Evolutionary conservation across 2,888 invertebrate genomes (phyloP).

Genomic region (Choreutis nemorana): DNA sequence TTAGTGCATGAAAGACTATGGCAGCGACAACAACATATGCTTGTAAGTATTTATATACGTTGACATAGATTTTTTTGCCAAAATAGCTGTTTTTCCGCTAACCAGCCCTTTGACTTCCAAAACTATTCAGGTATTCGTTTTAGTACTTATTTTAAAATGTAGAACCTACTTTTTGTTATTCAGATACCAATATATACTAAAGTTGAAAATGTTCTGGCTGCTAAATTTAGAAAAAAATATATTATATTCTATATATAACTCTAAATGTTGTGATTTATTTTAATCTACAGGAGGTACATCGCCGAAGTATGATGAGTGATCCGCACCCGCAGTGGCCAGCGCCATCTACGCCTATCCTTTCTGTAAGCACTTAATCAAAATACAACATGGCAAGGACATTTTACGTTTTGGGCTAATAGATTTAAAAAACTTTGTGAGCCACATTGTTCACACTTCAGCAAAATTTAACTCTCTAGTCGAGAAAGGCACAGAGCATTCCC

Average conservation of each 20-base stretch:
- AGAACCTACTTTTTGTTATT: too few relatives aligned
- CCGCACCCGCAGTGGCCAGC: conserved; percentile 20
- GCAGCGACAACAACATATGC: conserved; percentile 76
- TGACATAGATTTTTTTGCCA: background rate
- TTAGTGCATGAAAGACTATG: conserved; percentile 78
- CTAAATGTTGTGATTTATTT: background rate
- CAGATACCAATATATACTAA: too few relatives aligned
- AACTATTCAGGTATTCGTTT: too few relatives aligned
- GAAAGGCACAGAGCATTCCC: too few relatives aligned
- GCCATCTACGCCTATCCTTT: conserved; percentile 23
- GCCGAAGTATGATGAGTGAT: conserved; percentile 49
- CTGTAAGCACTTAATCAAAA: conserved; percentile 16
- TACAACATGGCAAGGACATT: too few relatives aligned
- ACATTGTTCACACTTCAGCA: too few relatives aligned
- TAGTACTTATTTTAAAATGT: too few relatives aligned
- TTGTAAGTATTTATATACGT: conserved; percentile 24
- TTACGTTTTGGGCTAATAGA: too few relatives aligned
- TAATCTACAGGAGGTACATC: conserved; percentile 45
- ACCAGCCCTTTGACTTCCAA: too few relatives aligned
- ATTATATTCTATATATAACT: conserved; percentile 1
- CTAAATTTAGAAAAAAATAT: background rate
- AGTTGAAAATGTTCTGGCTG: background rate
- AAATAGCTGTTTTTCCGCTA: too few relatives aligned
- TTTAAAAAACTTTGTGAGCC: too few relatives aligned
- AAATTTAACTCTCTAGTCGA: too few relatives aligned